Percentiles rank a stretch among this genome's conserved stretches.
phyloP scores from a whole-genome alignment of 2,888 invertebrate genomes.

The Chloroclystis v-ata region DNA sequence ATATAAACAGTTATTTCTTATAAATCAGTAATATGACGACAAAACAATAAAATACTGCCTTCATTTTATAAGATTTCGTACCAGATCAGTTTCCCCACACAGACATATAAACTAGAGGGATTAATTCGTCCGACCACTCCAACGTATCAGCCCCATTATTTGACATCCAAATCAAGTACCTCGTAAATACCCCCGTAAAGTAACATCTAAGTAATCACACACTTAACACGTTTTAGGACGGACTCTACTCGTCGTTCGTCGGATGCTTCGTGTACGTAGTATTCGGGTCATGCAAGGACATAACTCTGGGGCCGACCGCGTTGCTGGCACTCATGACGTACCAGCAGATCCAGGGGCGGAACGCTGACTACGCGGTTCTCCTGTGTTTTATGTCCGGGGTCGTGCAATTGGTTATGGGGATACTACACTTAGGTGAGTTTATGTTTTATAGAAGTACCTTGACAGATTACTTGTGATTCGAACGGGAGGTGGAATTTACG shows the following conservation, averaged over 20 bases:
- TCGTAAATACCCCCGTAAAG: slow-evolving; percentile 2
- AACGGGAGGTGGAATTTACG: not conserved
- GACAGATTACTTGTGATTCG: not conserved
- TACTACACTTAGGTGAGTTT: slow-evolving; percentile 86
- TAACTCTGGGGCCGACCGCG: slow-evolving; percentile 95
- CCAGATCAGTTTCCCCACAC: no score
- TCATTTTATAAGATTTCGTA: no score
- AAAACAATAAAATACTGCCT: no score
- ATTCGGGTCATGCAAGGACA: slow-evolving; percentile 92
- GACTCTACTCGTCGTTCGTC: slow-evolving; percentile 95
- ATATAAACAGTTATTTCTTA: no score
- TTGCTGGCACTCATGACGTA: slow-evolving; percentile 94
- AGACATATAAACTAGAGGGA: no score
- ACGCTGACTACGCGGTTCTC: slow-evolving; percentile 87
- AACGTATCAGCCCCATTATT: not conserved
- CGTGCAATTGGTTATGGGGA: slow-evolving; percentile 88
- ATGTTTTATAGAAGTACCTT: not conserved
- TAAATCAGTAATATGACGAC: no score
- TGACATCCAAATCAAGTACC: slow-evolving; percentile 7
- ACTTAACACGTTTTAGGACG: slow-evolving; percentile 81
- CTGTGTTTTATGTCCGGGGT: slow-evolving; percentile 90
- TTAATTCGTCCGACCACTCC: not conserved
- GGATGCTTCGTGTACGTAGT: slow-evolving; percentile 95
- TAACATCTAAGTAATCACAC: slow-evolving; percentile 5
- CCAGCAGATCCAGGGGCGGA: slow-evolving; percentile 84